Evolutionary conservation across 2,113 vertebrate genomes (phyloP).

Genomic region (Gallinago undulata): DNA sequence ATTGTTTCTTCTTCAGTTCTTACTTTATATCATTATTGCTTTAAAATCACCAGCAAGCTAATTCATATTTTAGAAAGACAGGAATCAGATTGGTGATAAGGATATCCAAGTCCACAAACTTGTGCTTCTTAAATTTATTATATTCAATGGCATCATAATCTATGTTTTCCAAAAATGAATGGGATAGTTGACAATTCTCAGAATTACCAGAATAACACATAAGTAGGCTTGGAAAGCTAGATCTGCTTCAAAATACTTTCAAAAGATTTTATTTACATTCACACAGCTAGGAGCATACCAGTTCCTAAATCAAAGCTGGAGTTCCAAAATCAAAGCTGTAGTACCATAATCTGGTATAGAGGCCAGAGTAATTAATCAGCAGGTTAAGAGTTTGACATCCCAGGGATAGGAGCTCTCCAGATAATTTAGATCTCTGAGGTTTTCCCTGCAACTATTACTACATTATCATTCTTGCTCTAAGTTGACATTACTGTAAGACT

Average conservation of each 20-base stretch:
- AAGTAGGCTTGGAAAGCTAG: neutral
- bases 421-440: slow-evolving; percentile 9
- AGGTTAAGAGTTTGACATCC: neutral
- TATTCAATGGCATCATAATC: neutral
- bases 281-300: neutral
- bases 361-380: slow-evolving; percentile 19
- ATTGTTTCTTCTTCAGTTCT: neutral
- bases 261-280: neutral
- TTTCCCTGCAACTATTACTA: neutral
- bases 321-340: neutral
- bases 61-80: neutral
- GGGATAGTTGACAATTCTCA: neutral
- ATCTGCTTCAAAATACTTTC: neutral
- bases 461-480: neutral
- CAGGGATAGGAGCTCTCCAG: neutral
- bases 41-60: neutral
- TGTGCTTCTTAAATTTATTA: neutral
- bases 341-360: neutral
- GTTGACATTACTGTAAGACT: neutral
- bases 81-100: neutral
- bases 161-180: neutral
- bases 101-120: neutral
- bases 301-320: neutral
- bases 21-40: neutral
- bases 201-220: neutral